Evolutionary conservation across 2,888 invertebrate species (phyloP).

Genomic region (Metopia argyrocephala): DNA sequence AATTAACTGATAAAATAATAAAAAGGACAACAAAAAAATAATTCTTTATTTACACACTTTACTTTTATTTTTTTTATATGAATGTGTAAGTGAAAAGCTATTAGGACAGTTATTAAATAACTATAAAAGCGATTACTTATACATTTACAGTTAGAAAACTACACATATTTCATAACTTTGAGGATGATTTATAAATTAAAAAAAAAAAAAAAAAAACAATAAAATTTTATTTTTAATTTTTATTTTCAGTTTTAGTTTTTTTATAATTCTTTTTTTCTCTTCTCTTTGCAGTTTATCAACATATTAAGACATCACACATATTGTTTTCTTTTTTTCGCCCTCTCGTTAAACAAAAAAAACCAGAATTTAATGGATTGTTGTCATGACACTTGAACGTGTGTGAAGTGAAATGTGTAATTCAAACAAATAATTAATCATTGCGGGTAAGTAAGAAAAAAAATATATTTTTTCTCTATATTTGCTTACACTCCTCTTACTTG

Average conservation of each 20-base stretch:
- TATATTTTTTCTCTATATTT: background rate
- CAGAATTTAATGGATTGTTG: conserved; percentile 32
- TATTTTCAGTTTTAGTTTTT: background rate
- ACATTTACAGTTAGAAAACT: conserved; percentile 4
- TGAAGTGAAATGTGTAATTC: conserved; percentile 36
- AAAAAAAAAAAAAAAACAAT: background rate
- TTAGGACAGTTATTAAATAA: conserved; percentile 49
- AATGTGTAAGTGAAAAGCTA: conserved; percentile 17
- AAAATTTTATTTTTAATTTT: conserved; percentile 31
- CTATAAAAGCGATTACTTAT: conserved; percentile 36
- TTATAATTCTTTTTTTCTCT: too few species aligned
- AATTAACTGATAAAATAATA: conserved; percentile 50
- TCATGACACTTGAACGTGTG: conserved; percentile 33
- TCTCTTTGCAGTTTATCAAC: background rate
- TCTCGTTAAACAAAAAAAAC: background rate
- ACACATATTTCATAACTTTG: background rate
- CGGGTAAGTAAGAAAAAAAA: background rate
- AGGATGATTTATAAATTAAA: background rate
- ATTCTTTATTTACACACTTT: conserved; percentile 23
- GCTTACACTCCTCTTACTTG: background rate
- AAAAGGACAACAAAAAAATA: too few species aligned
- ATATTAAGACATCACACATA: conserved; percentile 35
- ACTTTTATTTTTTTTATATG: background rate
- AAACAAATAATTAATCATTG: conserved; percentile 44
- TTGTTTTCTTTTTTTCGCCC: conserved; percentile 16